Base-by-base conservation (phyloP, 2,888 invertebrate genomes). In the Trypoxylon attenuatum region DNA sequence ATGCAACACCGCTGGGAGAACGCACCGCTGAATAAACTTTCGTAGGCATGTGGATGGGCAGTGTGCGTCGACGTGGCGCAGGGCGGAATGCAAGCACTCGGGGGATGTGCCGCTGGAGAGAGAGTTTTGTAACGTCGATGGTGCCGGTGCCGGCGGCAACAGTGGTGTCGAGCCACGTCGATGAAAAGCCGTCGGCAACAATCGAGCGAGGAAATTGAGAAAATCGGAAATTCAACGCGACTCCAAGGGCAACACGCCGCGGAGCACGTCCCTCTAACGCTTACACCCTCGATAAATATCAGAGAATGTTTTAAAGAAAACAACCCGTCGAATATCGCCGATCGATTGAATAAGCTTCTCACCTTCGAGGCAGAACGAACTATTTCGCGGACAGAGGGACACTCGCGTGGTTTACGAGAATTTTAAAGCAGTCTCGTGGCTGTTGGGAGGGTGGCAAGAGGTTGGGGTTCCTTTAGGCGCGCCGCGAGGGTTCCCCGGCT, bases 11-110 rank as follows among this genome's bases (percentile, higher is more conserved):
- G 59, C 59, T 51, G 64, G 53, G 60, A 67, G 70, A 64, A 71
- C 67, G 64, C 60, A 59, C 59, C 59, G 56, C 50, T 71, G 77
- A 64, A 70, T 75, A 76, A 76, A 77, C 72, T 77, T 60, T 66
- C 56, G 52, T 52, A 58, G 67, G 60, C 68, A 70, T 51, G 46
- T 38, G 29, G 39, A 8, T 47, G 33, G 45, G 52, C 10, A n/a
- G n/a, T n/a, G n/a, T n/a, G n/a, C n/a, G n/a, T n/a, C n/a, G n/a
- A n/a, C n/a, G n/a, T n/a, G n/a, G n/a, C n/a, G n/a, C n/a, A n/a
- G n/a, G n/a, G n/a, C n/a, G n/a, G n/a, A 33, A 51, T 61, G 69
- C 65, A 59, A 72, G 63, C 61, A 52, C 52, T 56, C 55, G 43
- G 43, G 55, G 57, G 46, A 56, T 8, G 56, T 38, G 27, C 23